Base-by-base conservation (phyloP, 2,888 invertebrate genomes). In the Amphipoea lucens region DNA sequence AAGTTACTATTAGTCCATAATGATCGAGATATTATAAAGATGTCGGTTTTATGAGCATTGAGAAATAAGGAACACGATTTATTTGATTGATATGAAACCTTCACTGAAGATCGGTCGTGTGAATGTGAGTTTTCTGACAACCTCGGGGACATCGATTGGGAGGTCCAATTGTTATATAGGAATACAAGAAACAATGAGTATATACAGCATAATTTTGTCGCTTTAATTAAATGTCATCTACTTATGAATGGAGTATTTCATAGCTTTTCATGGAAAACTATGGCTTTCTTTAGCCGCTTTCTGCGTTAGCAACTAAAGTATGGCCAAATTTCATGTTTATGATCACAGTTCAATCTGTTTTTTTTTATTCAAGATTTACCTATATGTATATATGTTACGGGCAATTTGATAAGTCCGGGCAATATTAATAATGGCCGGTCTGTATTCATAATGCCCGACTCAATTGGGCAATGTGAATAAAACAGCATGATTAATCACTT, bases 11-110 rank as follows among this genome's bases (percentile, higher is more conserved):
- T 71, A 54, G 70, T 29, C 6, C 23, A 36, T 85, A 73, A 82
- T 79, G 60, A 79, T 85, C 79, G 63, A 48, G 80, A 75, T 69
- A 81, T 81, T 75, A 72, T 67, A 74, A 51, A 62, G 54, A 86
- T 67, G 76, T 62, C 54, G 20, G 54, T 76, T 71, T 81, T 65
- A 76, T 81, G 65, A n/a, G 65, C 85, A 79, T 82, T 70, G 62
- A 12, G n/a, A 60, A 77, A 72, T 68, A 57, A 65, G 48, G 51
- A 76, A 77, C 76, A 82, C 70, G 71, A 68, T 40, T 72, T 72
- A 57, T 82, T 51, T 73, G 42, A 84, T 69, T 54, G 68, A 51
- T 63, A 70, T 60, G 65, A 63, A 85, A 62, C 62, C 71, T 78
- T 79, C 66, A 83, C 48, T 70, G 70, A 45, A 29, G n/a, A 71